Evolutionary conservation across 30 jellyfish, hydroid and myxozoan species (phyloP), one percentile per base, ranked within the genome.

Genomic region (Nemopilema nomurai): DNA sequence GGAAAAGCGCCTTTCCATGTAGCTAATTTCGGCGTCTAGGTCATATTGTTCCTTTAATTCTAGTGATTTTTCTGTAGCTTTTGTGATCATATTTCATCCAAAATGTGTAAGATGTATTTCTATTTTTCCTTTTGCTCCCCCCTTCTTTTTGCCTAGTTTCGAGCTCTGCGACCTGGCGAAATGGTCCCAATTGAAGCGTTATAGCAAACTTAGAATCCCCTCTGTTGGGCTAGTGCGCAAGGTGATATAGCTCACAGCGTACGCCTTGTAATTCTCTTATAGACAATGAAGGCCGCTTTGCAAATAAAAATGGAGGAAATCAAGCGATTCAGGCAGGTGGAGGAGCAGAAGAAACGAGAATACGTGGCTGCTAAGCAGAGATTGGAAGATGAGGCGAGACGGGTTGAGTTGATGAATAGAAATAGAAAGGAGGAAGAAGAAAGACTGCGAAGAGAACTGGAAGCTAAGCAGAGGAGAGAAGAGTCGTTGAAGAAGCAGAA

Each of bases 391-490:
- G 96, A 89, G 64, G 74, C 89, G 16, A 68, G 95, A 26, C 65
- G 89, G 22, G 52, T 70, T 28, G 95, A 86, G 26, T 83, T 79
- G 18, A 51, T 86, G 17, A 80, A 81, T 67, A 57, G 96, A 28
- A 77, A 67, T 31, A 89, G 74, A 50, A 62, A 74, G 41, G 92
- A 89, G 32, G 96, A 81, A 18, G 96, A 89, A 30, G 96, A 89
- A 18, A 28, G 96, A 53, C 67, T 53, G 57, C 25, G 69, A 70
- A 80, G 85, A 65, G 92, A 89, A 52, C 76, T 75, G 8, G 96
- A 89, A 62, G 97, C 90, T 29, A 94, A 87, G 51, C 72, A 86
- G 64, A 53, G 30, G 85, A 92, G 89, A 84, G 97, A 92, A 57
- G 93, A 77, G 66, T 77, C 72, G 87, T 26, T 84, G 49, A 64